Percentiles rank a stretch among this genome's conserved stretches.
These are phyloP conservation scores for Epistrophella euchroma DNA, from an alignment of 2,888 invertebrate genomes.

Conservation along the genomic window DNA sequence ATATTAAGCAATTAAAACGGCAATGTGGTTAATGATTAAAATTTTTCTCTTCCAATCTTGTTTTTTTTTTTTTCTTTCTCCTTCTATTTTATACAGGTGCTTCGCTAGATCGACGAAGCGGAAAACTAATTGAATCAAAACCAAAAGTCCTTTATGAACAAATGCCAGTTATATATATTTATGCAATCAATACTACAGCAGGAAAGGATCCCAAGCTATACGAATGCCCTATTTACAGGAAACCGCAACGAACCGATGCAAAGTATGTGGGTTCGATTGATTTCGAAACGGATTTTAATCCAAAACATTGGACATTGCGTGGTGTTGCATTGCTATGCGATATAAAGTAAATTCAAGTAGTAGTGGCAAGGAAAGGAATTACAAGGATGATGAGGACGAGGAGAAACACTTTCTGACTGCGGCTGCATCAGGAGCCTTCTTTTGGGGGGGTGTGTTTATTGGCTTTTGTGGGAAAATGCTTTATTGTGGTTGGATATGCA, in stretches of 20 bases:
- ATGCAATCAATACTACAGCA: constrained; percentile 96
- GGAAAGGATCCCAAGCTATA: constrained; percentile 96
- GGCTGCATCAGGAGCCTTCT: not conserved
- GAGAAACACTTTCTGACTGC: not conserved
- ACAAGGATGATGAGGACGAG: constrained; percentile 23
- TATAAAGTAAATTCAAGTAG: constrained; percentile 89
- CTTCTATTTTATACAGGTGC: constrained; percentile 85
- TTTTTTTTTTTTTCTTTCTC: not conserved
- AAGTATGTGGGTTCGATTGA: constrained; percentile 98
- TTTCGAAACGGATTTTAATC: constrained; percentile 96
- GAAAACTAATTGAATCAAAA: constrained; percentile 96
- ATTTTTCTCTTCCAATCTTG: constrained; percentile 1
- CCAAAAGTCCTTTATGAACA: constrained; percentile 97
- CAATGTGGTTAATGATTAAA: constrained; percentile 24
- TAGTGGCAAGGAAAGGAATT: constrained; percentile 4
- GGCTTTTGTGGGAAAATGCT: constrained; percentile 35
- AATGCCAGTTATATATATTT: constrained; percentile 98
- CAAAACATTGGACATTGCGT: constrained; percentile 96
- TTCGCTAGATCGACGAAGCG: constrained; percentile 93
- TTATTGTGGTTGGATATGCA: constrained; percentile 27
- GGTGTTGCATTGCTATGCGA: constrained; percentile 98
- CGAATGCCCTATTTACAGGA: constrained; percentile 98
- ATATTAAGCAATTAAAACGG: constrained; percentile 47
- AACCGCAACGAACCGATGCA: constrained; percentile 96
- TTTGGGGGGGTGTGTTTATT: not conserved